These are phyloP conservation scores for Hexactinellida sp. DNA, from an alignment of 37 sponge, comb jelly and placozoan species.

Conservation along the genomic window DNA sequence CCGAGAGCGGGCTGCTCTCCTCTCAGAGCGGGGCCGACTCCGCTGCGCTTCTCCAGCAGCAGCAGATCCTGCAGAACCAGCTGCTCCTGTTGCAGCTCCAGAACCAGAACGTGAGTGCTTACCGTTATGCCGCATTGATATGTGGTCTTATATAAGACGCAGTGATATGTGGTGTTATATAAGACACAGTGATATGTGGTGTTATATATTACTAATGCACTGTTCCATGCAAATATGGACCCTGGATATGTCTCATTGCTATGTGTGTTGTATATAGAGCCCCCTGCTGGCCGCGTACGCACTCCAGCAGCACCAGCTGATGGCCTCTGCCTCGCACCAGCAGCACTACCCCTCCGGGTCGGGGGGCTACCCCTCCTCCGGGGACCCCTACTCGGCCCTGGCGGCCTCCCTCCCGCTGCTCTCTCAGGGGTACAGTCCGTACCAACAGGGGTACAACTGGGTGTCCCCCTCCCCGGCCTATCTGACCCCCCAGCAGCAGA, in stretches of 20 bases:
- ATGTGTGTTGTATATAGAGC: neutral
- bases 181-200: too few species aligned
- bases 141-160: too few species aligned
- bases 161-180: too few species aligned
- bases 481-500: constrained; percentile 2
- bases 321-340: neutral
- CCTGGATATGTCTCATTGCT: too few species aligned
- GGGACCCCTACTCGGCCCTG: neutral
- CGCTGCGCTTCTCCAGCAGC: neutral
- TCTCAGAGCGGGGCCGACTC: neutral
- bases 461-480: neutral
- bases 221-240: too few species aligned
- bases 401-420: neutral
- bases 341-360: neutral
- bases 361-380: neutral
- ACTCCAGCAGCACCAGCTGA: neutral
- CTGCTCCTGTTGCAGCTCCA: neutral
- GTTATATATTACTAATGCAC: too few species aligned
- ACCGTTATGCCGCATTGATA: too few species aligned
- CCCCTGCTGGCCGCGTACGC: neutral
- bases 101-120: neutral
- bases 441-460: constrained; percentile 19
- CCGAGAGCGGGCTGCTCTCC: too few species aligned
- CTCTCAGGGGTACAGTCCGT: neutral
- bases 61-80: neutral